Base-by-base conservation (phyloP, 1,140 invertebrate species). In the Venustaconcha ellipsiformis region DNA sequence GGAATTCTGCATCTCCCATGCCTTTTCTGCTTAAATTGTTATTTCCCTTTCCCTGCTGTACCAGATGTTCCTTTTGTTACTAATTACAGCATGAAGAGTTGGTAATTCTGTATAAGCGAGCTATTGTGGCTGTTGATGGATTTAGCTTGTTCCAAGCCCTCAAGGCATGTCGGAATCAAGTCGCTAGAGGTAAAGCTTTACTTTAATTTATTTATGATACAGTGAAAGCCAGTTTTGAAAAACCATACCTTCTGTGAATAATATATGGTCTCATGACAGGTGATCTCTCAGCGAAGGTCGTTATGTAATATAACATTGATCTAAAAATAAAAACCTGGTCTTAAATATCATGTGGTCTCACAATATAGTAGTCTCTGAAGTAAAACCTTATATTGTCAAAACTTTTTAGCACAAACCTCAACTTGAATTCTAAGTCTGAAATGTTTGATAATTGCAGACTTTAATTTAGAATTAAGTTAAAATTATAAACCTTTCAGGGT, bases 121-220 rank as follows among this genome's bases (percentile, higher is more conserved):
- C 93, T 80, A 89, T 97, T 59, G 96, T 96, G 85, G 93, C 95
- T 66, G 92, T 98, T 23, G 94, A 94, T 90, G 96, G 96, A 55
- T 93, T 94, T 85, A 94, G 94, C 70, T 92, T 99, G 62, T 94
- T 96, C 90, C 94, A 95, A 86, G 94, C 94, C 60, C 90, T 97
- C 30, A 91, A 94, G 85, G 94, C 93, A 67, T 95, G 93, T 82
- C 92, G 95, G 86, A 95, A 94, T 87, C 94, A 96, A 86, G 91
- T 96, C 67, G 95, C 95, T 64, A 94, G 93, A 94, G 93, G 89
- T 89, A 76, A 76, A 20, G n/a, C n/a, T n/a, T 65, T 48, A 48
- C 37, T 48, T 48, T 48, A 6, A 48, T 48, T 48, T 48, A 11
- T 48, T 48, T 4, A 48, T 48, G 37, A 8, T 6, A 48, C 37